Percentiles rank a stretch among this genome's conserved stretches.
These are phyloP conservation scores for Neocloeon triangulifer DNA, from an alignment of 1,140 invertebrate species.

Conservation along the genomic window DNA sequence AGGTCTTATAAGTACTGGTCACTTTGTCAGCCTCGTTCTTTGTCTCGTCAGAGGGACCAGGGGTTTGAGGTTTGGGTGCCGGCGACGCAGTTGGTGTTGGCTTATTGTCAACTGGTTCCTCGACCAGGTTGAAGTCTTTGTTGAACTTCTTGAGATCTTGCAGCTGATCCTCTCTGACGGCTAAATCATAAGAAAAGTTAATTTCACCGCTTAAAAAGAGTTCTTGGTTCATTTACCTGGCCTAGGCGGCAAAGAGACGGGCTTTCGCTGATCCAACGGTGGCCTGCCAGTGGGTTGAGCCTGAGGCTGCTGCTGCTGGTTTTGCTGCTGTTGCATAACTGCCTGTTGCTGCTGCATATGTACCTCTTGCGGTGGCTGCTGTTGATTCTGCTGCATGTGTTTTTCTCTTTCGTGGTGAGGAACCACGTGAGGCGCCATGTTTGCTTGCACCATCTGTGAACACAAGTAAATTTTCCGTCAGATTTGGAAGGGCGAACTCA, in stretches of 20 bases:
- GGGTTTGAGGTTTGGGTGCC: slow-evolving; percentile 6
- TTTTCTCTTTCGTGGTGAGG: no score
- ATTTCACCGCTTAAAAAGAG: no score
- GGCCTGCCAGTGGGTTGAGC: neutral
- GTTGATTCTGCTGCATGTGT: no score
- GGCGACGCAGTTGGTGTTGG: slow-evolving; percentile 11
- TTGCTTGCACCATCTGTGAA: no score
- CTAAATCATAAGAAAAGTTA: no score
- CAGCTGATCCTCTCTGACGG: slow-evolving; percentile 26
- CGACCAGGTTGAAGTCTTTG: slow-evolving; percentile 29
- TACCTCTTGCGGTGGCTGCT: no score
- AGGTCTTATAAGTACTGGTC: slow-evolving; percentile 41
- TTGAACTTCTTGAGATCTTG: slow-evolving; percentile 30
- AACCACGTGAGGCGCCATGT: no score
- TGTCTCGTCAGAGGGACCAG: slow-evolving; percentile 5
- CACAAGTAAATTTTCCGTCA: no score
- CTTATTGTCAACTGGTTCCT: slow-evolving; percentile 15
- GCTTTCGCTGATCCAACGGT: neutral
- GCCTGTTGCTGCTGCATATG: no score
- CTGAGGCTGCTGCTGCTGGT: slow-evolving; percentile 5
- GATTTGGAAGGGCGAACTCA: no score
- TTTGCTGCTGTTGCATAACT: slow-evolving; percentile 6
- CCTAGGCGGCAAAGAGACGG: neutral
- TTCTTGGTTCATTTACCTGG: no score
- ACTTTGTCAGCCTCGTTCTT: slow-evolving; percentile 25